Evolutionary conservation across 2,797 vertebrate genomes (phyloP), one percentile per base, ranked within the genome.

Genomic region (Eremophila alpestris): DNA sequence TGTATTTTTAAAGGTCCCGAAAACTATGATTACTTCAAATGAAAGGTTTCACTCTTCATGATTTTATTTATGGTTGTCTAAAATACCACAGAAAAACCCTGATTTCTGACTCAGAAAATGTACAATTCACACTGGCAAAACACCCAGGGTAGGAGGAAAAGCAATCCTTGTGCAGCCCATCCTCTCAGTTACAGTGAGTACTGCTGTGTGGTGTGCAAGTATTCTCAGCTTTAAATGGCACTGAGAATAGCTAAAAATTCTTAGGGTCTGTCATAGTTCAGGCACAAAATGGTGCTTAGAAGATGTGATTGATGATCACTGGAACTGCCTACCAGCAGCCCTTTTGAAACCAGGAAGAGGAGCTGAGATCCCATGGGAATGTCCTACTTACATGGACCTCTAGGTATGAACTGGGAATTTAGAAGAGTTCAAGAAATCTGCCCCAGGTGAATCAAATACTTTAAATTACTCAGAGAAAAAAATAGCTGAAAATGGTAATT

Each of bases 141-240:
- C 16, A 74, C 21, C 14, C 16, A 46, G 41, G 17, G 30, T 10
- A 36, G 13, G 34, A 90, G 38, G 13, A 88, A 58, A 91, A 81
- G 51, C 73, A 83, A 24, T 48, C 40, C 34, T 19, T 75, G 21
- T 0, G 1, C n/a, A 91, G 22, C 56, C n/a, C 32, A 29, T 46
- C 32, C n/a, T 58, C 45, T 75, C 74, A 60, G 3, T 64, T 71
- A 26, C 17, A 32, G 7, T 14, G 13, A 9, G 1, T 13, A 29
- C 27, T 27, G 9, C 26, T 40, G 52, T 22, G n/a, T 0, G 0
- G 6, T 34, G 30, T 27, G 16, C 2, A 2, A 75, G 11, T 68
- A 34, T 59, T 68, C 38, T 90, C 62, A 83, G 51, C 48, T 90
- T 71, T 75, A 84, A 59, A 21, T 27, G 29, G 18, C 16, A 74